Base-by-base conservation (phyloP, 2,113 vertebrate species). In the Nettapus auritus region DNA sequence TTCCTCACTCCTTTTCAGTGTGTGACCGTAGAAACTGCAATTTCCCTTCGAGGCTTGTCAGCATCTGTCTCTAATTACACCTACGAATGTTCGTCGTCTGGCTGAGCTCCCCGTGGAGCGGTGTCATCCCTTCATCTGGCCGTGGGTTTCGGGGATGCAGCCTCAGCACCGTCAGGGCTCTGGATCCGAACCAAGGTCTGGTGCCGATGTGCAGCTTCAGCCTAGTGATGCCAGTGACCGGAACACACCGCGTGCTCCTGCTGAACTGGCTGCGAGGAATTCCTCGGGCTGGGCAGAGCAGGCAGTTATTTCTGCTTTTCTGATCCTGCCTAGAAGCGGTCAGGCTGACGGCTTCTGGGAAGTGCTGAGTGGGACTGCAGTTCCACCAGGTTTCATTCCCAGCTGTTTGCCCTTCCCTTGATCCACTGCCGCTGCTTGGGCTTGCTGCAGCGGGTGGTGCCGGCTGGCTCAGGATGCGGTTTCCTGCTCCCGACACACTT, bases 301-400 rank as follows among this genome's bases (percentile, higher is more conserved):
- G 66, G 85, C 11, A 8, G 80, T 85, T 93, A 93, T 89, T 93
- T 96, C 90, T 93, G 81, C 50, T 76, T 89, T 95, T 94, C 70
- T 89, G 15, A 55, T 89, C 70, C 82, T 89, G 90, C 63, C 74
- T 93, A 89, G 82, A 94, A 92, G 74, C 77, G 80, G 66, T 93
- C 62, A 90, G 69, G 55, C 83, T 94, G 74, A 5, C 13, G 57
- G 67, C 86, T 96, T 89, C 93, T 93, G 92, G 92, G 92, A 97
- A 97, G 66, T 76, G 66, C 77, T 92, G 88, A 90, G 40, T 71
- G 53, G 28, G 66, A 62, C 40, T 84, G 77, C 42, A 3, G 4
- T 90, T 90, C 90, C 60, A 53, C 78, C 80, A 57, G 20, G 17
- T 82, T 96, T 96, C 69, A 23, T 96, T 73, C 44, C 34, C 62